Conservation (phyloP, 2,113 vertebrate genomes). For the Lophochroa leadbeateri region DNA sequence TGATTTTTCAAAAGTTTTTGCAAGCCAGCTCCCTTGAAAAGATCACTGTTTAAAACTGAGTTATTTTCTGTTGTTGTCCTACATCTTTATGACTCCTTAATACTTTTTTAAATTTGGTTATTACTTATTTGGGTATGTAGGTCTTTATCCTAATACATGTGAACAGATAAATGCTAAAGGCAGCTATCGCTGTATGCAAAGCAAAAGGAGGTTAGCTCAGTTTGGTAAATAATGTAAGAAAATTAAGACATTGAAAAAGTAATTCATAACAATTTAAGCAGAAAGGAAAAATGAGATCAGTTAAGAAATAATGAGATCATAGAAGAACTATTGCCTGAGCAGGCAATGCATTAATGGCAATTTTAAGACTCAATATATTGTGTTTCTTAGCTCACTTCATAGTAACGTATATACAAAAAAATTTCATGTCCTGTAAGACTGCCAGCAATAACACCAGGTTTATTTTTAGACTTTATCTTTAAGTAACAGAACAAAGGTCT, state of each 20-base stretch:
- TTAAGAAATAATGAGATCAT: background rate
- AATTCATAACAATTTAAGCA: background rate
- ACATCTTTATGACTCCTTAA: background rate
- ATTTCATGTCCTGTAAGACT: background rate
- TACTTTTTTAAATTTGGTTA: background rate
- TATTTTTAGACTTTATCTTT: slow-evolving; percentile 19
- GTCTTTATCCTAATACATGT: background rate
- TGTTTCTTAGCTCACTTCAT: background rate
- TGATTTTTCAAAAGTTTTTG: background rate
- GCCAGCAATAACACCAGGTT: background rate
- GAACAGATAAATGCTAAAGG: background rate
- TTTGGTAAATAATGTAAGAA: background rate
- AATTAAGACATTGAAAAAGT: background rate
- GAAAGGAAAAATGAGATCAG: background rate
- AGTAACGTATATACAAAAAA: background rate
- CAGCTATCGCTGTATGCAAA: background rate
- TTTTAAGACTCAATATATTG: background rate
- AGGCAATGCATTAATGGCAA: background rate
- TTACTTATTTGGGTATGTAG: background rate
- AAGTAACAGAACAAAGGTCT: background rate
- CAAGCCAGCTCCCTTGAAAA: background rate
- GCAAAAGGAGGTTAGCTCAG: background rate
- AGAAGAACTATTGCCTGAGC: background rate
- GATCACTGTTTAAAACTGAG: background rate
- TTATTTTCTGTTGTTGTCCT: background rate